These are phyloP conservation scores for Rhizoglyphus robini DNA, from an alignment of 1,140 invertebrate genomes.

Conservation along the genomic window DNA sequence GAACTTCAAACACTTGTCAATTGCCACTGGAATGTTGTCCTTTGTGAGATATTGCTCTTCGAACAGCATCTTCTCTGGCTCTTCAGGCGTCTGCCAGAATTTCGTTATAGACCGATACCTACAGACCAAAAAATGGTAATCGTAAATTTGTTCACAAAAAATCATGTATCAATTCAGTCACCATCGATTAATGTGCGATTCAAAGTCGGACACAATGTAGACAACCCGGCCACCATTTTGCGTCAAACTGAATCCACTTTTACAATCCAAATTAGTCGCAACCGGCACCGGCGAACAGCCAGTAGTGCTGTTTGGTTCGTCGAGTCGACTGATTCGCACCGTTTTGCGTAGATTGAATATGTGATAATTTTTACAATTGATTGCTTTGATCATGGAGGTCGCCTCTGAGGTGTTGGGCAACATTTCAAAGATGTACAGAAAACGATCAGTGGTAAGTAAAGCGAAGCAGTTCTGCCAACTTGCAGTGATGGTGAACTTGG, in stretches of 20 bases:
- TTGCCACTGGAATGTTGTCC: conserved; percentile 22
- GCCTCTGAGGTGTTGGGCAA: neutral
- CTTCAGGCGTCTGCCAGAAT: neutral
- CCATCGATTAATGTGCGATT: neutral
- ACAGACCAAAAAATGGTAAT: neutral
- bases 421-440: conserved; percentile 10
- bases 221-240: conserved; percentile 10
- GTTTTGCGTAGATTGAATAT: conserved; percentile 7
- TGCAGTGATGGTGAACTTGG: neutral
- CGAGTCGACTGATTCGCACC: neutral
- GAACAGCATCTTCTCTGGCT: neutral
- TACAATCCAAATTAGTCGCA: neutral
- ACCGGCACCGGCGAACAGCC: neutral
- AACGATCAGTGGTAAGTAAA: neutral
- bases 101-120: conserved; percentile 8
- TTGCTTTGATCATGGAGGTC: neutral
- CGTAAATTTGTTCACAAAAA: neutral
- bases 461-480: neutral
- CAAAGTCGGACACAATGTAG: neutral
- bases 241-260: conserved; percentile 10
- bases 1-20: conserved; percentile 25
- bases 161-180: neutral
- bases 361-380: conserved; percentile 12
- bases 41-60: conserved; percentile 24
- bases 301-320: neutral